A percentile compares a stretch with the other conserved stretches of the same genome.
Conservation (phyloP, 2,113 vertebrate genomes). For the Lepus timidus region DNA sequence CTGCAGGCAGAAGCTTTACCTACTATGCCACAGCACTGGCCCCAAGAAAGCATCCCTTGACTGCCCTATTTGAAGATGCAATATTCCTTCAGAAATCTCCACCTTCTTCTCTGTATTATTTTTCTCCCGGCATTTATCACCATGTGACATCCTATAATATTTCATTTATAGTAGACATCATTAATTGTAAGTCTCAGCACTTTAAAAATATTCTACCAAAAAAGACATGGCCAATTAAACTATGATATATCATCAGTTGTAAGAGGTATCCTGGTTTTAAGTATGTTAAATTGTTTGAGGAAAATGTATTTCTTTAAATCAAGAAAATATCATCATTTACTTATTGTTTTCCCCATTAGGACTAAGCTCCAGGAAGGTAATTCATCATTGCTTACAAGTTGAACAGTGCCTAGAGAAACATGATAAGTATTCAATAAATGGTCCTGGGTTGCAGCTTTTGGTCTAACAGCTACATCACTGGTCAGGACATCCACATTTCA, state of each 20-base stretch:
- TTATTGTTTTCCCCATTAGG: not conserved
- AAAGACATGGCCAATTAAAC: conserved; percentile 28
- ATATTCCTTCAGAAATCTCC: not conserved
- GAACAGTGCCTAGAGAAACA: not conserved
- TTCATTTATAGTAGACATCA: conserved; percentile 15
- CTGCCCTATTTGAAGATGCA: not conserved
- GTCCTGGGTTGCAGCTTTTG: too few relatives aligned
- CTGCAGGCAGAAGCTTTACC: too few relatives aligned
- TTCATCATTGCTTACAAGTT: not conserved
- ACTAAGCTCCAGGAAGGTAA: not conserved
- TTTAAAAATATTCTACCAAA: conserved; percentile 18
- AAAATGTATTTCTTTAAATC: conserved; percentile 13
- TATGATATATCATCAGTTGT: not conserved
- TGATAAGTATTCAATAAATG: not conserved
- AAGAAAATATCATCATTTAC: not conserved
- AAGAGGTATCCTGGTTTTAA: conserved; percentile 39
- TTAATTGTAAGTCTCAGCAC: conserved; percentile 7
- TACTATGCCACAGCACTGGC: too few relatives aligned
- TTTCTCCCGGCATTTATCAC: not conserved
- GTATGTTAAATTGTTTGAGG: not conserved
- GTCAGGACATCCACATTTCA: too few relatives aligned
- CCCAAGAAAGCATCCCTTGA: not conserved
- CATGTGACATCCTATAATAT: conserved; percentile 26
- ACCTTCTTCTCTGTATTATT: not conserved
- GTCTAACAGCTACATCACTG: too few relatives aligned